Evolutionary conservation across 2,113 vertebrate species (phyloP).

Genomic region (Cephalopterus ornatus): DNA sequence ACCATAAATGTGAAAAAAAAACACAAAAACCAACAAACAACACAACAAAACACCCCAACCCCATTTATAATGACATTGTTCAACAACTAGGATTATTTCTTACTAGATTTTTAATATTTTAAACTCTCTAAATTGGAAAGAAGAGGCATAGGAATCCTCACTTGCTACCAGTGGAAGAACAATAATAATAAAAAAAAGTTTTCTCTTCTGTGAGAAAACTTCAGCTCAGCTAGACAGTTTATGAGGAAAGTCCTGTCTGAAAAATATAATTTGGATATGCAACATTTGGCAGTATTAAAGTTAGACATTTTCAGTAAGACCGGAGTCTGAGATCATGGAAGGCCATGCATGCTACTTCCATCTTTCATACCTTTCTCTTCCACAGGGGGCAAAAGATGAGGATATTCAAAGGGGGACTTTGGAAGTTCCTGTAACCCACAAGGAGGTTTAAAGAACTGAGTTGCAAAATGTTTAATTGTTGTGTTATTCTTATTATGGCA

Average conservation of each 20-base stretch:
- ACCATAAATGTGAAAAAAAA: background rate
- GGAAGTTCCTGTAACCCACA: background rate
- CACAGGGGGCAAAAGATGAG: background rate
- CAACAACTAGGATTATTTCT: background rate
- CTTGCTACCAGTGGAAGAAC: background rate
- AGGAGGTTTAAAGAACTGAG: background rate
- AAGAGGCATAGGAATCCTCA: background rate
- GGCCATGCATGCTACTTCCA: background rate
- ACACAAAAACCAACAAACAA: too few species aligned
- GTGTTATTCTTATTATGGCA: background rate
- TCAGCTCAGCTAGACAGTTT: background rate
- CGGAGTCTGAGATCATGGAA: background rate
- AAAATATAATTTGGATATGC: background rate
- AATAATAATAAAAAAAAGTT: background rate
- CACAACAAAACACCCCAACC: background rate
- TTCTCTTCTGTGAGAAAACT: background rate
- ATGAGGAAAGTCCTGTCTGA: background rate
- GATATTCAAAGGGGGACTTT: background rate
- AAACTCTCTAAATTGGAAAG: background rate
- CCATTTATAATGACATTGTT: background rate
- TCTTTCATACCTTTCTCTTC: background rate
- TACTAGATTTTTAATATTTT: background rate
- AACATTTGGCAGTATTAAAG: background rate
- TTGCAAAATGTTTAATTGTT: background rate
- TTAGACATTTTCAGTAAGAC: background rate